Evolutionary conservation across 2,888 invertebrate genomes (phyloP), one percentile per base, ranked within the genome.

Genomic region (Cenopis cana): DNA sequence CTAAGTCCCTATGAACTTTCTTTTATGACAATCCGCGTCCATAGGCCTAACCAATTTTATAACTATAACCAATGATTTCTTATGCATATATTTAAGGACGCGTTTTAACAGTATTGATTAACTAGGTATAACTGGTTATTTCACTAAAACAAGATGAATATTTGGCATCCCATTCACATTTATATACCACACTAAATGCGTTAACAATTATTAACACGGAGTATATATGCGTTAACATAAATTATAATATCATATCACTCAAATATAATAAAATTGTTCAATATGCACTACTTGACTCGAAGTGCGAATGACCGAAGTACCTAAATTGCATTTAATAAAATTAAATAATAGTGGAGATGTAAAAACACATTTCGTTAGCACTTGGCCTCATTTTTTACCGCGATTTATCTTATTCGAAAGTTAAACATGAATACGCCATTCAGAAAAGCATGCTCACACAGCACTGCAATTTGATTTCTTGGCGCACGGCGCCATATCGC

Each of bases 111-210:
- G 62, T 20, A 11, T 50, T 11, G n/a, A 55, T 57, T 55, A 61
- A 49, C 54, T 59, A n/a, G n/a, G n/a, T n/a, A 60, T 12, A 80
- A 85, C 79, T 86, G 84, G 86, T 82, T 80, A 79, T 74, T 76
- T 77, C 79, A 75, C 72, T 72, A 74, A 59, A 74, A 80, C 77
- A 68, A 77, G 83, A 83, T 84, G 86, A 86, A 87, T 91, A 91
- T 93, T 93, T 93, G 92, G 93, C 89, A 90, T 92, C 86, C 88
- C 82, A 89, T 89, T 90, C 87, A 90, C 90, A 64, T 88, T 83
- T 79, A 76, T 81, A 82, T 79, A 85, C 80, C 80, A 84, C 84
- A 85, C 81, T 83, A 83, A 81, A 83, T 84, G 84, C 80, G 78
- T 80, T 84, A 84, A 84, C 80, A 68, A 75, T 73, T 71, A 81